These are phyloP conservation scores for Chelonus insularis DNA, from an alignment of 1,140 invertebrate species.

Conservation along the genomic window DNA sequence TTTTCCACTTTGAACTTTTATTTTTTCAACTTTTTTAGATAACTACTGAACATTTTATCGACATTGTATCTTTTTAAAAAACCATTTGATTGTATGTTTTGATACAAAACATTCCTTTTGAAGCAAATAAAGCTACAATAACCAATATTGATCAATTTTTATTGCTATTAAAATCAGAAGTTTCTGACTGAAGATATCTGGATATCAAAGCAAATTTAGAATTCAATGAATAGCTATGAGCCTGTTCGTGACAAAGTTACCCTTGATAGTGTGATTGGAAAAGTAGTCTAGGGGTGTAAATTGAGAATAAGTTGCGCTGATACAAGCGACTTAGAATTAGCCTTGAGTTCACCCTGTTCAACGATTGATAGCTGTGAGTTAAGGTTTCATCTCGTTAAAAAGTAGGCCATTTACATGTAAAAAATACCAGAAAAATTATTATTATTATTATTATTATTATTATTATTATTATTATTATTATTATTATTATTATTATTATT, in stretches of 20 bases:
- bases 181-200: not conserved
- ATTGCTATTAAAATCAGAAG: not conserved
- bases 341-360: slow-evolving; percentile 10
- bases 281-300: slow-evolving; percentile 18
- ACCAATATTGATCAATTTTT: no score
- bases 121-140: no score
- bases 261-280: slow-evolving; percentile 4
- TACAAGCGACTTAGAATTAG: slow-evolving; percentile 24
- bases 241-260: no score
- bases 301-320: slow-evolving; percentile 28
- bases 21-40: not conserved
- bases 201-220: not conserved
- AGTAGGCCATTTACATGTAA: no score
- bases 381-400: slow-evolving; percentile 20
- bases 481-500: no score
- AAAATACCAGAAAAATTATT: no score
- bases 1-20: not conserved
- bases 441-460: no score
- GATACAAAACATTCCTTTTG: no score
- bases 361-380: slow-evolving; percentile 22
- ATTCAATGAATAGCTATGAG: slow-evolving; percentile 7
- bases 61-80: no score
- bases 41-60: no score
- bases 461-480: no score
- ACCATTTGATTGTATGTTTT: no score